Conservation (phyloP, 2,797 vertebrate genomes). For the Protosalanx chinensis region DNA sequence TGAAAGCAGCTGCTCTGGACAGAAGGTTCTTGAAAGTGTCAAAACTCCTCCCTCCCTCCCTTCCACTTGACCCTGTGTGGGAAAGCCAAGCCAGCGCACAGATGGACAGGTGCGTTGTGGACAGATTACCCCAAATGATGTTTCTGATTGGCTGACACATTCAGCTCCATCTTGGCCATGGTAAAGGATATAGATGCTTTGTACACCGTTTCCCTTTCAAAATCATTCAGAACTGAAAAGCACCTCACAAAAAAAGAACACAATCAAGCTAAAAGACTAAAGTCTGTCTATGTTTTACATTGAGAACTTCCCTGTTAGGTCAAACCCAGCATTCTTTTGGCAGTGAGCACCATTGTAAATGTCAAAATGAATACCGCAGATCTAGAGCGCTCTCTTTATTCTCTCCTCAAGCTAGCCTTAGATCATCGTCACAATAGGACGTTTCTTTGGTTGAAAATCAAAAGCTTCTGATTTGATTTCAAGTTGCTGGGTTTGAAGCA, state of each 20-base stretch:
- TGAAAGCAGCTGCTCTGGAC: slow-evolving; percentile 70
- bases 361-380: slow-evolving; percentile 39
- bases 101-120: slow-evolving; percentile 59
- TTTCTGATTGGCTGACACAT: slow-evolving; percentile 12
- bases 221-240: slow-evolving; percentile 10
- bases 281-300: slow-evolving; percentile 11
- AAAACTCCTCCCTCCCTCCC: slow-evolving; percentile 33
- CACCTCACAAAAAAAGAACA: slow-evolving; percentile 31
- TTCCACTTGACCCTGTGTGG: slow-evolving; percentile 42
- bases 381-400: slow-evolving; percentile 6
- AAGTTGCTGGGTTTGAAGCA: background rate
- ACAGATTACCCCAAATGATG: slow-evolving; percentile 4
- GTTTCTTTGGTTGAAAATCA: slow-evolving; percentile 2
- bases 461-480: background rate
- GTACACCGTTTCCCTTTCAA: slow-evolving; percentile 38
- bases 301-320: slow-evolving; percentile 38
- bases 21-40: slow-evolving; percentile 65
- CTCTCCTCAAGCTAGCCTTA: slow-evolving; percentile 11
- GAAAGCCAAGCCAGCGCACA: slow-evolving; percentile 47
- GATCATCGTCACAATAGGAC: background rate
- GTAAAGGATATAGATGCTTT: slow-evolving; percentile 28
- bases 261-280: background rate
- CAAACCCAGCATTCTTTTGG: slow-evolving; percentile 46
- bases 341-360: slow-evolving; percentile 43
- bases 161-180: background rate